phyloP scores from a whole-genome alignment of 1,140 invertebrate species.

The Ctenoplectra terminalis region DNA sequence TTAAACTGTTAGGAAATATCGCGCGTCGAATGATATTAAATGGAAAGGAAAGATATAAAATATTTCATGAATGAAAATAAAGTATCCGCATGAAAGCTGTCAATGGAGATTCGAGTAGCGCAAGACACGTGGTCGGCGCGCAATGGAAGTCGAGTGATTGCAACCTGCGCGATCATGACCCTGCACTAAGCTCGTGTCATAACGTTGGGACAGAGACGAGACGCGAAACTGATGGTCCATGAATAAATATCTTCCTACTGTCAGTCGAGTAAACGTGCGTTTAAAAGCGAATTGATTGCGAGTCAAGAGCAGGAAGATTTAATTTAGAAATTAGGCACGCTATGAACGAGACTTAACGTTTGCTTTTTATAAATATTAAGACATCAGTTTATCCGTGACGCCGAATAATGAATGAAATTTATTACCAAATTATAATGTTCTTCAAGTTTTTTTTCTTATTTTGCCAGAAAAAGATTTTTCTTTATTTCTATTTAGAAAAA shows the following conservation, averaged over 20 bases:
- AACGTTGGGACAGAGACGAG: constrained; percentile 39
- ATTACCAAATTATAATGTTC: not conserved
- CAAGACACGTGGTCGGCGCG: not conserved
- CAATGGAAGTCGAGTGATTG: constrained; percentile 13
- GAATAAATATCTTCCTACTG: constrained; percentile 47
- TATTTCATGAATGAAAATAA: not conserved
- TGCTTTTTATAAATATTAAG: not conserved
- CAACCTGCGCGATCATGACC: constrained; percentile 39
- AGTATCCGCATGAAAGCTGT: too few species aligned
- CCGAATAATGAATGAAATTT: not conserved
- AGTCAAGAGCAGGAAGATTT: constrained; percentile 11
- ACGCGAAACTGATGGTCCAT: constrained; percentile 48
- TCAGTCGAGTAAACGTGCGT: not conserved
- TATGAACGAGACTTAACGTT: not conserved
- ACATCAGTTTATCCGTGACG: not conserved
- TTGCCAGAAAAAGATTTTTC: too few species aligned
- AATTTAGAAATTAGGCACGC: constrained; percentile 11
- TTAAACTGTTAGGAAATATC: not conserved
- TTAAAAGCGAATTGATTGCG: constrained; percentile 24
- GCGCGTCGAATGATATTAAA: not conserved
- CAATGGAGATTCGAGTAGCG: constrained; percentile 12
- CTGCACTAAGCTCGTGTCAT: constrained; percentile 42
- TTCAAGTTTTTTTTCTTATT: not conserved
- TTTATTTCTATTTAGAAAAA: too few species aligned
- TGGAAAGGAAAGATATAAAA: not conserved